Conservation (phyloP, 2,113 vertebrate genomes). For the Helogale parvula region DNA sequence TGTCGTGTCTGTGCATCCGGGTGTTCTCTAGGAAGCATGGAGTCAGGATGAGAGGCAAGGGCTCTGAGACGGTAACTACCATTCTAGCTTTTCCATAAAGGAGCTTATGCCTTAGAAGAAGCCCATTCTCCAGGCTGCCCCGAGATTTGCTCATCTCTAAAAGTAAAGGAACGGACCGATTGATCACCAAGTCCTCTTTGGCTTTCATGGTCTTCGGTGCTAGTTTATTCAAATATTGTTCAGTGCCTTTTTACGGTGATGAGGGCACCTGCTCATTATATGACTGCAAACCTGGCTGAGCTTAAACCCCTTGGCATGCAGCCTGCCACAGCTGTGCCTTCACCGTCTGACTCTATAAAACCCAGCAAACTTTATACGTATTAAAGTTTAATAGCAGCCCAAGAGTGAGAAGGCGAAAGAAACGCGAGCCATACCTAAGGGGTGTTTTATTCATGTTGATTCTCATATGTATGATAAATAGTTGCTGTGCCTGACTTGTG, state of each 20-base stretch:
- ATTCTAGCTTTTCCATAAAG: not conserved
- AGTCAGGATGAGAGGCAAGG: not conserved
- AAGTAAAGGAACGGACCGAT: not conserved
- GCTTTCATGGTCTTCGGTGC: not conserved
- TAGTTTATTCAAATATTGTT: constrained; percentile 3
- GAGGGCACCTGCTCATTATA: constrained; percentile 69
- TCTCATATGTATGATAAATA: constrained; percentile 70
- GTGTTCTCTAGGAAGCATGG: not conserved
- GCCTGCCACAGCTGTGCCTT: not conserved
- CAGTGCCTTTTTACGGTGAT: constrained; percentile 46
- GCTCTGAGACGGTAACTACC: not conserved
- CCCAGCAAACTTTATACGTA: not conserved
- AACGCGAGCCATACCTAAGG: constrained; percentile 16
- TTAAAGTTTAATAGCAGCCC: constrained; percentile 62
- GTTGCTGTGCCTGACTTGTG: not conserved
- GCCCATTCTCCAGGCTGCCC: not conserved
- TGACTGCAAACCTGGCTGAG: constrained; percentile 52
- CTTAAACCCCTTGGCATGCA: constrained; percentile 46
- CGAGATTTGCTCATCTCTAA: not conserved
- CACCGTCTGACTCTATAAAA: constrained; percentile 28
- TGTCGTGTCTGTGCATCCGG: not conserved
- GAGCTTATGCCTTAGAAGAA: not conserved
- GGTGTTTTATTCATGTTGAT: constrained; percentile 50
- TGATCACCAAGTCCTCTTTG: not conserved
- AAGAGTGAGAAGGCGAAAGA: not conserved